Conservation (phyloP, 1,140 invertebrate genomes). For the Procambarus virginalis region DNA sequence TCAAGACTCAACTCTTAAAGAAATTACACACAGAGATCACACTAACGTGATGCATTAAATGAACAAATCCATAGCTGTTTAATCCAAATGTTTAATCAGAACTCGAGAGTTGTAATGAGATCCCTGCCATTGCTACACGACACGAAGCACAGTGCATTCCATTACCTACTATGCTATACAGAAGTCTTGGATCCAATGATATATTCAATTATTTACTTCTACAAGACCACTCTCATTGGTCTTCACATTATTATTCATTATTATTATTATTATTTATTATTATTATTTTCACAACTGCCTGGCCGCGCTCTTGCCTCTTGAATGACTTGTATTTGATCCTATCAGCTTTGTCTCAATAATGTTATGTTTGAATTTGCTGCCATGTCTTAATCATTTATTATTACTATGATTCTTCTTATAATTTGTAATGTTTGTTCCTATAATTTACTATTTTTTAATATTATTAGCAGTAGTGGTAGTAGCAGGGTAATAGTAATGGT, state of each 20-base stretch:
- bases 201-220: neutral
- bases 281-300: conserved; percentile 1
- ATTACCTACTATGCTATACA: neutral
- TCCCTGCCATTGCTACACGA: neutral
- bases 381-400: neutral
- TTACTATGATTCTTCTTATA: neutral
- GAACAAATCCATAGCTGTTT: too few species aligned
- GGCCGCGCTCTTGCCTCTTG: conserved; percentile 3
- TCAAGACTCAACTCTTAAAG: too few species aligned
- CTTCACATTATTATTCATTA: conserved; percentile 24
- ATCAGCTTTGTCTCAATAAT: neutral
- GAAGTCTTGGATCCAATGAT: neutral
- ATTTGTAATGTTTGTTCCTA: too few species aligned
- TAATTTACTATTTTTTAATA: too few species aligned
- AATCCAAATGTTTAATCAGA: too few species aligned
- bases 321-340: conserved; percentile 7
- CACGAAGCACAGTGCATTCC: neutral
- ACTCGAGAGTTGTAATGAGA: too few species aligned
- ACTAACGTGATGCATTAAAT: too few species aligned
- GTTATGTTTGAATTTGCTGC: neutral
- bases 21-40: too few species aligned
- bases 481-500: too few species aligned
- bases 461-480: too few species aligned
- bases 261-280: conserved; percentile 25
- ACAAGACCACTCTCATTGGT: conserved; percentile 9